These are phyloP conservation scores for Microcebus ravelobensis DNA, from an alignment of 2,113 vertebrate genomes.

Conservation along the genomic window DNA sequence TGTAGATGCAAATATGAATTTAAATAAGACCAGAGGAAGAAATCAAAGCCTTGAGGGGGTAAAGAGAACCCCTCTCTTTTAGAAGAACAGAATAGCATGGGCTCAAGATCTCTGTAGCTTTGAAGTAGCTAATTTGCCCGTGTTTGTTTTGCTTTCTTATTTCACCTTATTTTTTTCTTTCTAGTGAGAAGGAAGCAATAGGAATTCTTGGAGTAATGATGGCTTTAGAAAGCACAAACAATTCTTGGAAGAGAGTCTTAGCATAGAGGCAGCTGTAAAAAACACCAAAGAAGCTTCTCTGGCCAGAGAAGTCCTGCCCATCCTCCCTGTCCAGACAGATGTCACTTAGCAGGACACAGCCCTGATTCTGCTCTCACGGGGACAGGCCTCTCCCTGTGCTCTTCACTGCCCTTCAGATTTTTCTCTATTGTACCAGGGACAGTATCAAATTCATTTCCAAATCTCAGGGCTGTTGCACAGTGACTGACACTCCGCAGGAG, in stretches of 20 bases:
- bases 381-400: neutral
- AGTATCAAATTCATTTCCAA: neutral
- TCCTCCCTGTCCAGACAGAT: neutral
- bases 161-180: neutral
- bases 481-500: constrained; percentile 53
- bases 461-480: neutral
- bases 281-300: neutral
- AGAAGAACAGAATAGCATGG: neutral
- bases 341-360: neutral
- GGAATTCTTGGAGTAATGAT: neutral
- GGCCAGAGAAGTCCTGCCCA: neutral
- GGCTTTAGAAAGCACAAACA: neutral
- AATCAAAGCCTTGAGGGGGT: neutral
- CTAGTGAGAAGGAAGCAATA: neutral
- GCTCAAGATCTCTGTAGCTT: neutral
- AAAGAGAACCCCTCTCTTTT: neutral
- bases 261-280: neutral
- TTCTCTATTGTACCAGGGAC: neutral
- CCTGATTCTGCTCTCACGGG: neutral
- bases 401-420: neutral
- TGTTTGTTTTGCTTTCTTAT: constrained; percentile 9
- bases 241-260: neutral
- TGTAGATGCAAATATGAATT: neutral
- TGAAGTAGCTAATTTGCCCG: neutral
- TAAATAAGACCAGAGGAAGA: constrained; percentile 1